Conservation (phyloP, 2,888 invertebrate species). For the Xylocampa areola region DNA sequence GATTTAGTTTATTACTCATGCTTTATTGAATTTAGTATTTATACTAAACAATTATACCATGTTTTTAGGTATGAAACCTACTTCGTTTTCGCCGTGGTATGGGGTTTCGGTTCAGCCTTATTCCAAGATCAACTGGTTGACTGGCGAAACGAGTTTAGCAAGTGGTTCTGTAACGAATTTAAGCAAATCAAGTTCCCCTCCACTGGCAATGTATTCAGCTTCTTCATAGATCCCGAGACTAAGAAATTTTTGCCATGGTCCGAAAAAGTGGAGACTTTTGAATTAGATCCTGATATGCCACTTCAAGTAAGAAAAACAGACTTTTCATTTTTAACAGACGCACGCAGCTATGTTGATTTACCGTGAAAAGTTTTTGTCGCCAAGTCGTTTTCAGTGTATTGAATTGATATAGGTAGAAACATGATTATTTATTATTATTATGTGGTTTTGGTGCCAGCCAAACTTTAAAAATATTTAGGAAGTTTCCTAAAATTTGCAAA, state of each 20-base stretch:
- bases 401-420: too few relatives aligned
- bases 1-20: background rate
- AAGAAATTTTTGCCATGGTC: slow-evolving; percentile 97
- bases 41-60: too few relatives aligned
- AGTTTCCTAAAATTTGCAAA: too few relatives aligned
- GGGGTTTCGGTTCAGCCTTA: slow-evolving; percentile 98
- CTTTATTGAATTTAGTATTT: background rate
- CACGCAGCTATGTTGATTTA: too few relatives aligned
- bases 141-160: slow-evolving; percentile 98
- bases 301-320: slow-evolving; percentile 91
- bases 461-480: too few relatives aligned
- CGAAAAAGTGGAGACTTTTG: slow-evolving; percentile 94
- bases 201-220: slow-evolving; percentile 95
- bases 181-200: slow-evolving; percentile 96
- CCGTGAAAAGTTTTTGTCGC: too few relatives aligned
- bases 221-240: slow-evolving; percentile 95
- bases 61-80: slow-evolving; percentile 94
- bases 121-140: slow-evolving; percentile 97
- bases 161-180: slow-evolving; percentile 98
- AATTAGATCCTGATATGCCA: slow-evolving; percentile 96
- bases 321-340: too few relatives aligned
- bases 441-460: too few relatives aligned
- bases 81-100: slow-evolving; percentile 96
- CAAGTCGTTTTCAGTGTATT: too few relatives aligned
- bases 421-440: too few relatives aligned